These are phyloP conservation scores for Molossus molossus DNA, from an alignment of 2,797 vertebrate genomes.

Conservation along the genomic window DNA sequence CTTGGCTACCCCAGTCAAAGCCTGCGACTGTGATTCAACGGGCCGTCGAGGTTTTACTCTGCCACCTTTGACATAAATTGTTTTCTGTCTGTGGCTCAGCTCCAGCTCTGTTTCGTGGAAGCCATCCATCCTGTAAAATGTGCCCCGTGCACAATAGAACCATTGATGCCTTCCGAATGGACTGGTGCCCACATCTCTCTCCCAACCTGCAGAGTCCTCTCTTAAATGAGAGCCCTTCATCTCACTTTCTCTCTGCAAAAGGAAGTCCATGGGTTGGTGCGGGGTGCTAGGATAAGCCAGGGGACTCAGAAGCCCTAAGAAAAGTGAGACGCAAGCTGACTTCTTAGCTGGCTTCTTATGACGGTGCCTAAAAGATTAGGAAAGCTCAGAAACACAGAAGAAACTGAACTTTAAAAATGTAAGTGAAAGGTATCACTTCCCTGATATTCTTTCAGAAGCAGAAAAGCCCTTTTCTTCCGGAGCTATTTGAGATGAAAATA, in stretches of 20 bases:
- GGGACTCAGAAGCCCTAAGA: background rate
- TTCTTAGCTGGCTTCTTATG: background rate
- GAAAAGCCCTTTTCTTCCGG: background rate
- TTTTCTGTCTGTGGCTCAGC: slow-evolving; percentile 70
- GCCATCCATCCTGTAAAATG: background rate
- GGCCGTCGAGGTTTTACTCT: slow-evolving; percentile 57
- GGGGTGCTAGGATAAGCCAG: background rate
- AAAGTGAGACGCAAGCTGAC: background rate
- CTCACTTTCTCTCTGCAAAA: background rate
- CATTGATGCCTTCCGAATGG: background rate
- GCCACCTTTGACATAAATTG: slow-evolving; percentile 72
- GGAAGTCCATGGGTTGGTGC: background rate
- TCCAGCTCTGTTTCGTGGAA: slow-evolving; percentile 52
- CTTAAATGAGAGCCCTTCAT: background rate
- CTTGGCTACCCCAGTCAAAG: slow-evolving; percentile 45
- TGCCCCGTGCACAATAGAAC: background rate
- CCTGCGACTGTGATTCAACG: slow-evolving; percentile 48
- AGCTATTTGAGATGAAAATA: slow-evolving; percentile 15
- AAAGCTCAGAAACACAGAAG: background rate
- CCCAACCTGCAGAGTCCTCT: background rate
- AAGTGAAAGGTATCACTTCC: background rate
- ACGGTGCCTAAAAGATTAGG: background rate
- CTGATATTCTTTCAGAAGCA: background rate
- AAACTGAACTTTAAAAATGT: background rate
- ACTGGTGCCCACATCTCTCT: background rate